phyloP scores from a whole-genome alignment of 2,797 vertebrate genomes.

The Chromobotia macracanthus region DNA sequence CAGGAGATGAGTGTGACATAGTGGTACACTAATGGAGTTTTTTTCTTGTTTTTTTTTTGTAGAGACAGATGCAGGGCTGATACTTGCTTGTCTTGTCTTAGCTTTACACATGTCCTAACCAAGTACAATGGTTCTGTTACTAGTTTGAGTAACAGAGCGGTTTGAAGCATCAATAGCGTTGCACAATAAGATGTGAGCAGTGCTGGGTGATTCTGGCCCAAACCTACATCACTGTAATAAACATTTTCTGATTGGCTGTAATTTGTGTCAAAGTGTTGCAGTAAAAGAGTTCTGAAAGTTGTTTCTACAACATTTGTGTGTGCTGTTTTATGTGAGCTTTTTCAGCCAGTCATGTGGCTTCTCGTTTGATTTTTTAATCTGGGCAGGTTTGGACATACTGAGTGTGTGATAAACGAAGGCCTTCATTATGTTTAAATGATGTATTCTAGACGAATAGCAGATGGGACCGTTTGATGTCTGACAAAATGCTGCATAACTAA shows the following conservation, averaged over 20 bases:
- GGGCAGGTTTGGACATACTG: conserved; percentile 15
- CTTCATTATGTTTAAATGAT: conserved; percentile 37
- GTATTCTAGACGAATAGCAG: conserved; percentile 34
- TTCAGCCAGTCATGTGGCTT: conserved; percentile 2
- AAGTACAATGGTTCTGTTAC: background rate
- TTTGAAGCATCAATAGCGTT: too few relatives aligned
- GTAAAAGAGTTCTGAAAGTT: too few relatives aligned
- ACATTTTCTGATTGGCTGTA: background rate
- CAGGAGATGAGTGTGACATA: conserved; percentile 39
- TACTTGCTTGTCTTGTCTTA: conserved; percentile 36
- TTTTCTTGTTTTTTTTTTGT: conserved; percentile 11
- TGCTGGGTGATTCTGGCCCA: too few relatives aligned
- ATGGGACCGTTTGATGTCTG: conserved; percentile 39
- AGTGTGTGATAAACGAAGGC: conserved; percentile 37
- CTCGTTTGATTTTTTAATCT: background rate
- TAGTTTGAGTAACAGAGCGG: too few relatives aligned
- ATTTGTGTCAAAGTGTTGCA: background rate
- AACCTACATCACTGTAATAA: too few relatives aligned
- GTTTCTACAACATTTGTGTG: background rate
- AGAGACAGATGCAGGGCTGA: conserved; percentile 31
- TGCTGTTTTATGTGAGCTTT: background rate
- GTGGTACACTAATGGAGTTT: conserved; percentile 31
- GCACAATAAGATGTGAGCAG: too few relatives aligned
- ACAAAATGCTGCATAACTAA: conserved; percentile 39
- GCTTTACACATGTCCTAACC: conserved; percentile 6